phyloP scores from a whole-genome alignment of 1,140 invertebrate genomes.

The Anoplolepis gracilipes region DNA sequence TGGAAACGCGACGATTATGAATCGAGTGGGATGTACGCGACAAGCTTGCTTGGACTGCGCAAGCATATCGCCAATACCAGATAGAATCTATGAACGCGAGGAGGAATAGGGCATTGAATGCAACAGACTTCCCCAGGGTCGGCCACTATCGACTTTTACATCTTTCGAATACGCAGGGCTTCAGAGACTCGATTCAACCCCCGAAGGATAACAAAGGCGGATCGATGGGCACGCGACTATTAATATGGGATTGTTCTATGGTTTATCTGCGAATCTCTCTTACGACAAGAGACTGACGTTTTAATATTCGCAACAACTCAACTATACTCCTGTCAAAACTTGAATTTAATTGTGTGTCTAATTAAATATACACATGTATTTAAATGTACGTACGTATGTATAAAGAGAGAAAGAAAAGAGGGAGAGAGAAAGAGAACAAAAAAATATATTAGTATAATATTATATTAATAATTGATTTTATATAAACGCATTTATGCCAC shows the following conservation, averaged over 20 bases:
- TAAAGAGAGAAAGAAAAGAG: too few relatives aligned
- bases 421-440: background rate
- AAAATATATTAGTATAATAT: background rate
- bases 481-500: too few relatives aligned
- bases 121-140: conserved; percentile 65
- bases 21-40: conserved; percentile 61
- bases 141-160: conserved; percentile 63
- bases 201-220: conserved; percentile 67
- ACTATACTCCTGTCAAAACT: conserved; percentile 17
- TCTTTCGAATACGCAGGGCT: conserved; percentile 65
- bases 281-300: conserved; percentile 35
- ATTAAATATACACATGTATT: too few relatives aligned
- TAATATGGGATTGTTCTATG: conserved; percentile 17
- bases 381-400: too few relatives aligned
- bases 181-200: conserved; percentile 67
- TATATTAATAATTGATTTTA: too few relatives aligned
- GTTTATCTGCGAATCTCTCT: conserved; percentile 16
- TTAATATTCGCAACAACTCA: conserved; percentile 47
- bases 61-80: conserved; percentile 64
- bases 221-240: conserved; percentile 63
- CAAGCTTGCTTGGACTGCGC: conserved; percentile 65
- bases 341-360: too few relatives aligned
- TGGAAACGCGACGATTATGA: conserved; percentile 58
- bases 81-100: conserved; percentile 62
- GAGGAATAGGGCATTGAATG: conserved; percentile 64